A percentile compares a stretch with the other conserved stretches of the same genome.
Evolutionary conservation across 2,113 vertebrate species (phyloP).

Genomic region (Anser cygnoides): DNA sequence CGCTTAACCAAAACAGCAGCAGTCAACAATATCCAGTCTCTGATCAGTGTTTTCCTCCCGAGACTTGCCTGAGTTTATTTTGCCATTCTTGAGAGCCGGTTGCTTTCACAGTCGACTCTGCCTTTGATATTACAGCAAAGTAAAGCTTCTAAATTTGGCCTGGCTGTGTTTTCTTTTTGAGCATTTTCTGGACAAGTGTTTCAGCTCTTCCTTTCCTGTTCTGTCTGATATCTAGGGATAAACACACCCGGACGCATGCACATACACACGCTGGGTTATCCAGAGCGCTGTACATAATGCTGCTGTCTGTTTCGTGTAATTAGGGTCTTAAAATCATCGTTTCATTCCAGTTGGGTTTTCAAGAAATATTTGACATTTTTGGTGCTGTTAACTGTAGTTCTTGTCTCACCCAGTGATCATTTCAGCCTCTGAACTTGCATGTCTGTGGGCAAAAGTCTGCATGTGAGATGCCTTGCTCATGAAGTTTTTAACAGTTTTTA

Average conservation of each 20-base stretch:
- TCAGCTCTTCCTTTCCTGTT: constrained; percentile 71
- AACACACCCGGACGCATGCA: neutral
- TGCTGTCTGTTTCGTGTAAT: neutral
- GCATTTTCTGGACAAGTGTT: constrained; percentile 64
- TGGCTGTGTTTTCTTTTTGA: constrained; percentile 62
- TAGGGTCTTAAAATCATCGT: neutral
- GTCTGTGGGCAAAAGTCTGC: neutral
- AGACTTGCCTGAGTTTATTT: constrained; percentile 50
- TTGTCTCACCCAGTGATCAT: neutral
- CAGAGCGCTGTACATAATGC: neutral
- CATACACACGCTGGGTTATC: neutral
- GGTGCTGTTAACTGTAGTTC: neutral
- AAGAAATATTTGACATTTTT: neutral
- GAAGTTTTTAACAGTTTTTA: neutral
- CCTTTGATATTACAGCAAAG: constrained; percentile 63
- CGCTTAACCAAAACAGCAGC: constrained; percentile 39
- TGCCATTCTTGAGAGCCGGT: constrained; percentile 54
- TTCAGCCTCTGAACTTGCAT: neutral
- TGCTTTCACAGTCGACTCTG: constrained; percentile 57
- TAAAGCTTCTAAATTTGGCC: constrained; percentile 66
- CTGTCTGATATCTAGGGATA: constrained; percentile 69
- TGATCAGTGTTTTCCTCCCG: constrained; percentile 52
- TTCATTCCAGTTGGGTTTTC: neutral
- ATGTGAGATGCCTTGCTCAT: neutral
- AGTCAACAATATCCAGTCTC: constrained; percentile 45